Base-by-base conservation (phyloP, 1,140 invertebrate genomes). In the Babylonia areolata region DNA sequence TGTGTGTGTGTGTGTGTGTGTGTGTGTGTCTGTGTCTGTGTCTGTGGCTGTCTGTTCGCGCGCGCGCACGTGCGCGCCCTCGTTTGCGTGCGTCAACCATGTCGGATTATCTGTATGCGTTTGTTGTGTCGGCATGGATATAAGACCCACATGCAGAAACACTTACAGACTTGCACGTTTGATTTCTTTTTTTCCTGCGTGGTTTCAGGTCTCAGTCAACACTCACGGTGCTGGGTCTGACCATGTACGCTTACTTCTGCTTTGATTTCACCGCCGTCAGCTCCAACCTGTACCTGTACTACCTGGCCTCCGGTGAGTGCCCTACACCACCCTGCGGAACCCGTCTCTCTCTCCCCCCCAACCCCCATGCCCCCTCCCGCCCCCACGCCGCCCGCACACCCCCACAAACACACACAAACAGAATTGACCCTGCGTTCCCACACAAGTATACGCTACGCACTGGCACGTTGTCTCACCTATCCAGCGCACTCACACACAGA, bases 231-330 rank as follows among this genome's bases (percentile, higher is more conserved):
- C 20, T 73, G 42, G 31, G 42, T 12, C 39, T 46, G 37, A 37
- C 35, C 9, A 69, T 86, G 40, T 37, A 81, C 64, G 85, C 42
- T 5, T 86, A 86, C 46, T 42, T 73, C 33, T 86, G 85, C 31
- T 81, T 81, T 23, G 58, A 80, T 2, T 73, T 86, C 17, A 73
- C 31, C 23, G 5, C 28, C 31, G 85, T 86, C 28, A 73, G 33
- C 40, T 42, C 31, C 35, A 81, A 81, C 40, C 85, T 81, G 20
- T 86, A 81, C 37, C 81, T 75, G 39, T 86, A 86, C 37, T 81
- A 86, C 23, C 15, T 73, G 28, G 85, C 58, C 6, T 81, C 85
- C 37, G 37, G 85, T 86, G 37, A 46, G 85, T 64, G 31, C 64
- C 9, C 28, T 69, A 3, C 73, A 75, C n/a, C 11, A 3, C 15